Conservation (phyloP, 2,888 invertebrate species). For the Hydriomena furcata region DNA sequence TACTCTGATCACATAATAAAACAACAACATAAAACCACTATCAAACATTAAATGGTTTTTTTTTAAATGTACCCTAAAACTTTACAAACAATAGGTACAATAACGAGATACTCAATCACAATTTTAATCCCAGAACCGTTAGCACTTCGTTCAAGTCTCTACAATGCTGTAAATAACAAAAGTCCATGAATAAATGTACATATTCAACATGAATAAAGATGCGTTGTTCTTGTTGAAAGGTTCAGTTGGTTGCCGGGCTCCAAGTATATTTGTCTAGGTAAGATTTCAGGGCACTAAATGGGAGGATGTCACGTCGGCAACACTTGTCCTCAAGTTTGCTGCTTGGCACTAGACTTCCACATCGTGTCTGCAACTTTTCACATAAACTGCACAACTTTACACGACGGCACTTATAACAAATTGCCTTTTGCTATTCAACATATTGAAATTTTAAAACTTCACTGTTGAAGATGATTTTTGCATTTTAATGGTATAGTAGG, state of each 20-base stretch:
- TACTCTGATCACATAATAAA: background rate
- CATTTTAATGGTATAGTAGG: constrained; percentile 1
- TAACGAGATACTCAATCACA: constrained; percentile 20
- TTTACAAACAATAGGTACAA: constrained; percentile 16
- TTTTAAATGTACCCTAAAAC: background rate
- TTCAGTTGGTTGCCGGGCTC: constrained; percentile 37
- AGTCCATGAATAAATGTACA: constrained; percentile 39
- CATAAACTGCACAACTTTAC: constrained; percentile 76
- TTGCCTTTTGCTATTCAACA: constrained; percentile 65
- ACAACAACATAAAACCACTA: background rate
- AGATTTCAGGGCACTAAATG: constrained; percentile 53
- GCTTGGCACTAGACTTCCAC: constrained; percentile 56
- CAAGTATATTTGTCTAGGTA: constrained; percentile 53
- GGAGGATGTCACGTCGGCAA: constrained; percentile 68
- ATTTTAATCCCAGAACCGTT: constrained; percentile 12
- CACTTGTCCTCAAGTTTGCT: constrained; percentile 71
- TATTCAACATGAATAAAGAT: constrained; percentile 40
- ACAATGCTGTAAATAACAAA: constrained; percentile 26
- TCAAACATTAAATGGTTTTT: too few relatives aligned
- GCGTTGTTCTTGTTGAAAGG: constrained; percentile 26
- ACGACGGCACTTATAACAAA: constrained; percentile 64
- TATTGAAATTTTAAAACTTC: constrained; percentile 58
- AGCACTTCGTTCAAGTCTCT: constrained; percentile 22
- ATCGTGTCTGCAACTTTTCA: constrained; percentile 73
- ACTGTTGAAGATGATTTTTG: constrained; percentile 16